phyloP scores from a whole-genome alignment of 2,113 vertebrate species.

The Calyptomena viridis region DNA sequence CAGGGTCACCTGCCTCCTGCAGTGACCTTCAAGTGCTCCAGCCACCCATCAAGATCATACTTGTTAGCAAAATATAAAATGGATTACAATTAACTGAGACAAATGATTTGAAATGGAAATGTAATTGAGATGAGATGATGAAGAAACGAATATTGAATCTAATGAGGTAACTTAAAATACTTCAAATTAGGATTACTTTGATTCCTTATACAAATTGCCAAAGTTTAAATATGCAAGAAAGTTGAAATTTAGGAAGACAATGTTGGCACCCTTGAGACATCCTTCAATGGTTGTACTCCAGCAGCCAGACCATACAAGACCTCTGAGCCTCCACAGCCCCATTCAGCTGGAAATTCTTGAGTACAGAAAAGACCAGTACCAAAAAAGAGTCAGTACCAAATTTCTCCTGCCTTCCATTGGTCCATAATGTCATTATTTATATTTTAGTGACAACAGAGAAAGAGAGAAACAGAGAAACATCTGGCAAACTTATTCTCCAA shows the following conservation, averaged over 20 bases:
- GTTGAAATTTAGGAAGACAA: neutral
- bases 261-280: neutral
- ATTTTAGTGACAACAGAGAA: neutral
- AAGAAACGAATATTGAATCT: conserved; percentile 55
- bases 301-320: neutral
- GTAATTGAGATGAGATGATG: conserved; percentile 50
- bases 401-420: neutral
- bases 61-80: conserved; percentile 60
- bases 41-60: neutral
- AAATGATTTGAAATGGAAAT: conserved; percentile 71
- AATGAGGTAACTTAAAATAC: conserved; percentile 57
- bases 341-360: neutral
- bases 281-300: neutral
- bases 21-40: conserved; percentile 46
- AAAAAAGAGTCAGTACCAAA: neutral
- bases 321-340: neutral
- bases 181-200: conserved; percentile 39
- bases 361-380: neutral
- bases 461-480: neutral
- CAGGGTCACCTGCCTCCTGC: neutral
- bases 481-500: neutral
- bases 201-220: conserved; percentile 2
- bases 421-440: neutral
- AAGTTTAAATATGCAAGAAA: conserved; percentile 12
- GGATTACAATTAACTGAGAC: conserved; percentile 33